phyloP scores from a whole-genome alignment of 2,113 vertebrate genomes.

The Taurulus bubalis region DNA sequence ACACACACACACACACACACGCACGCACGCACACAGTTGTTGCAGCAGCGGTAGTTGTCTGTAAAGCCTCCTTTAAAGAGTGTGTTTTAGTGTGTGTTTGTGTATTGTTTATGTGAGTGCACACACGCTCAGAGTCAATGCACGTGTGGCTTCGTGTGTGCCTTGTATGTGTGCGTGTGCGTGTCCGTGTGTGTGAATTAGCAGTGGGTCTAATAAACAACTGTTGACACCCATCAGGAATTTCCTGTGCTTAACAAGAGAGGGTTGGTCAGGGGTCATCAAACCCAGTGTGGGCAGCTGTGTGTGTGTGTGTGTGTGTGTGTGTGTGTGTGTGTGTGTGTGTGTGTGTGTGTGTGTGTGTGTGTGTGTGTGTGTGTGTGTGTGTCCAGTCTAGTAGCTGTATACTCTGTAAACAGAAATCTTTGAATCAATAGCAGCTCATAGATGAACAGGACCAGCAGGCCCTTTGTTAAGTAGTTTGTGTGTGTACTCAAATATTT shows the following conservation, averaged over 20 bases:
- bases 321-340: slow-evolving; percentile 5
- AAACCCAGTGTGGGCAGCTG: slow-evolving; percentile 13
- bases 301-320: slow-evolving; percentile 16
- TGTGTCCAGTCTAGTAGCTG: slow-evolving; percentile 14
- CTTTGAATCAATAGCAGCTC: slow-evolving; percentile 1
- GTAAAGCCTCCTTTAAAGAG: slow-evolving; percentile 2
- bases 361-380: no score
- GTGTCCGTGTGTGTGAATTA: slow-evolving; percentile 19
- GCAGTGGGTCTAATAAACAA: slow-evolving; percentile 87
- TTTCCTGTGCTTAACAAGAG: slow-evolving; percentile 92
- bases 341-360: no score
- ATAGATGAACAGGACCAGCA: background rate
- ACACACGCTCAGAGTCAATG: slow-evolving; percentile 28
- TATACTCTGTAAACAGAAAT: slow-evolving; percentile 15
- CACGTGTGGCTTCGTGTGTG: background rate
- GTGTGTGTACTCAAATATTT: background rate
- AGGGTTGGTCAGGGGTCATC: slow-evolving; percentile 77
- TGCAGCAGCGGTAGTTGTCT: slow-evolving; percentile 1
- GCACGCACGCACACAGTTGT: background rate
- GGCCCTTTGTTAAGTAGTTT: background rate
- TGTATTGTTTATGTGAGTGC: slow-evolving; percentile 1
- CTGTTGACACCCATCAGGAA: slow-evolving; percentile 86
- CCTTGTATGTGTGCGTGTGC: background rate
- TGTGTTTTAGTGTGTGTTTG: background rate
- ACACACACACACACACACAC: background rate